Evolutionary conservation across 2,113 vertebrate genomes (phyloP).

Genomic region (Archocentrus centrarchus): DNA sequence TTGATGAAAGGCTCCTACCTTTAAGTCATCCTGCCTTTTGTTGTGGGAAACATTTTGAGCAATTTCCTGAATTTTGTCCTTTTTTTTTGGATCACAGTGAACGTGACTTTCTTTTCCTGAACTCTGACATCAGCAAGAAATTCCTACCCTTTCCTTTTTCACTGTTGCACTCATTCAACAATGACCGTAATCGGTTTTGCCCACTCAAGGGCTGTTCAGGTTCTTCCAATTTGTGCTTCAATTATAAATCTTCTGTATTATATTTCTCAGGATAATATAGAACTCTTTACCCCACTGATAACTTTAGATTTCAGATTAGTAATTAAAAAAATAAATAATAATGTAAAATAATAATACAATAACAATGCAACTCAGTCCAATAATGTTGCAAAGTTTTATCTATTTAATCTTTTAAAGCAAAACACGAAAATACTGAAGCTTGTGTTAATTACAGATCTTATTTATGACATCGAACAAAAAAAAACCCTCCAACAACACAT

Average conservation of each 20-base stretch:
- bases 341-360: not conserved
- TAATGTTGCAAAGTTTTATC: too few relatives aligned
- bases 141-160: not conserved
- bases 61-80: not conserved
- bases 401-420: too few relatives aligned
- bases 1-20: not conserved
- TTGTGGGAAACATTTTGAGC: not conserved
- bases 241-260: not conserved
- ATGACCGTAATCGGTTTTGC: accelerated
- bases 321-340: not conserved
- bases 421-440: too few relatives aligned
- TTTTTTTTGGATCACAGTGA: not conserved
- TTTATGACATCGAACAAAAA: too few relatives aligned
- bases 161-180: not conserved
- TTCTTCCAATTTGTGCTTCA: not conserved
- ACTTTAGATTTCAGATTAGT: not conserved
- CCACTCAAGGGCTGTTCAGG: not conserved
- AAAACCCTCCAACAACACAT: too few relatives aligned
- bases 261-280: not conserved
- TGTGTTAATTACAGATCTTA: too few relatives aligned
- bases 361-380: not conserved
- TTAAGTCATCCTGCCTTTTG: constrained; percentile 12
- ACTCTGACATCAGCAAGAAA: constrained; percentile 17
- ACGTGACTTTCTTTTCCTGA: not conserved
- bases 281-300: not conserved